These are phyloP conservation scores for Bufo bufo DNA, from an alignment of 2,113 vertebrate genomes.

Conservation along the genomic window DNA sequence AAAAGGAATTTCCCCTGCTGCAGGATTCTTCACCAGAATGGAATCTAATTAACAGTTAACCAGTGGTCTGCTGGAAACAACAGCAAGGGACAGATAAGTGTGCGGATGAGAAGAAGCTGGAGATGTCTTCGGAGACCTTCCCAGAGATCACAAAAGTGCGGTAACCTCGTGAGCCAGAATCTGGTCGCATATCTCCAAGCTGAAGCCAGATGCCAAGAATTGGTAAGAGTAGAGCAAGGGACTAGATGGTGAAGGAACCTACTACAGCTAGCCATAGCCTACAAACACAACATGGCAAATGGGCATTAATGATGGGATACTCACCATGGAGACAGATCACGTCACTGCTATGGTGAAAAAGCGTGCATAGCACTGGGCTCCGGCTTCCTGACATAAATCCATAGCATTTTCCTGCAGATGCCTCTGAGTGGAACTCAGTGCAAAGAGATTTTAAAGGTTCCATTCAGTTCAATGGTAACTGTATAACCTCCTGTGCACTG, in stretches of 20 bases:
- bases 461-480: no score
- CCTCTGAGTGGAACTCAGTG: no score
- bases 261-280: neutral
- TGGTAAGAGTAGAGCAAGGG: neutral
- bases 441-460: no score
- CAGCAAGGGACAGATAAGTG: conserved; percentile 10
- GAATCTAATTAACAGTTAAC: conserved; percentile 51
- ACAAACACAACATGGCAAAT: neutral
- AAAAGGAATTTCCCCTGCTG: conserved; percentile 27
- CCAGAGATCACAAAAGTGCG: neutral
- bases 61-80: neutral
- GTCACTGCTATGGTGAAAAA: no score
- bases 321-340: no score
- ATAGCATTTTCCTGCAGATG: no score
- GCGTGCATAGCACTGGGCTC: no score
- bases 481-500: no score
- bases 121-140: conserved; percentile 40
- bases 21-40: neutral
- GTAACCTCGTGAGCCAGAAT: conserved; percentile 20
- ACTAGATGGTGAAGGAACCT: neutral
- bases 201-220: neutral
- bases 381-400: no score
- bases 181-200: neutral
- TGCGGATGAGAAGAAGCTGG: neutral
- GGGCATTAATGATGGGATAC: no score